Evolutionary conservation across 2,888 invertebrate species (phyloP), one percentile per base, ranked within the genome.

Genomic region (Thalpophila matura): DNA sequence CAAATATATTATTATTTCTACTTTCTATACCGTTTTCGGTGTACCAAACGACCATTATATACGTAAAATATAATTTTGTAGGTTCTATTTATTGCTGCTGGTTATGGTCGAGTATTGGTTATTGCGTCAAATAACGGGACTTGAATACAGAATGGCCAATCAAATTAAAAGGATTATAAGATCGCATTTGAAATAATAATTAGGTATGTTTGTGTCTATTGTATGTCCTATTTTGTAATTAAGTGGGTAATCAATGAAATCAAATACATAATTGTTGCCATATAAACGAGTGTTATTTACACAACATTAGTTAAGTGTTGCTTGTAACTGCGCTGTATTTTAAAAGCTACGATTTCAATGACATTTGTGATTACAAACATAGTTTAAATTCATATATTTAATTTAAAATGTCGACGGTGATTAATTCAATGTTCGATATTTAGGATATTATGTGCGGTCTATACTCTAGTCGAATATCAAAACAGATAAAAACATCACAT

Each of bases 11-110:
- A 90, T 88, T 88, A 87, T 84, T 79, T 74, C 65, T 78, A 88
- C 94, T 94, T 94, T 94, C 94, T 91, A 89, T 80, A 71, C 90
- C 90, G 77, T 87, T 91, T 92, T 89, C 69, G 91, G 87, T 80
- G 73, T 80, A 74, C 67, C 66, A 69, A 86, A 82, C 76, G 77
- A 74, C 73, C 79, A 82, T 86, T 86, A 84, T 82, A 81, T 78
- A 82, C 74, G 72, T 77, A 84, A 88, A 89, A 86, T 82, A 82
- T 73, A 61, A 80, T 84, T 85, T 83, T 82, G 73, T 67, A 54
- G 24, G 45, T 70, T 65, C 56, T 18, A 51, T 75, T 73, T 69
- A 58, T 43, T 54, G 62, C 37, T 53, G 56, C 63, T 70, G 2
- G 12, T 62, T 77, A 75, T 53, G 78, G 75, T 22, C 20, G 29